Percentiles rank a stretch among this genome's conserved stretches.
These are phyloP conservation scores for Galerucella pusilla DNA, from an alignment of 2,888 invertebrate genomes.

Conservation along the genomic window DNA sequence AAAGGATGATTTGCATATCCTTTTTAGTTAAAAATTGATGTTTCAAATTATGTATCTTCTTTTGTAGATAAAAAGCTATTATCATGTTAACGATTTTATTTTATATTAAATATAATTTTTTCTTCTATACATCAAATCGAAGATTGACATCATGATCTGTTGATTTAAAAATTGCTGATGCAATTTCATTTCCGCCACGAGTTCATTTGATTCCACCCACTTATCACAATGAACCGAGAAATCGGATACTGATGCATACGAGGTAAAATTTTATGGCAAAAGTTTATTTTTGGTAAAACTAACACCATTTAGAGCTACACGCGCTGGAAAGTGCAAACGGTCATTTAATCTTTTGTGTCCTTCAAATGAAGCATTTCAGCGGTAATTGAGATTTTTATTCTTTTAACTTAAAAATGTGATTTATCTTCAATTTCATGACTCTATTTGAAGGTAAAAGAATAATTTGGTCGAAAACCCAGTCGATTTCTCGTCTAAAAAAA, in stretches of 20 bases:
- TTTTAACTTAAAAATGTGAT: too few species aligned
- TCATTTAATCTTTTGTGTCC: not conserved
- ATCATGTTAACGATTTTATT: not conserved
- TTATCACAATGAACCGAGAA: constrained; percentile 2
- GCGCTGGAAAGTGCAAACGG: not conserved
- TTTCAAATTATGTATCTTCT: too few species aligned
- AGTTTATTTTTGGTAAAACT: not conserved
- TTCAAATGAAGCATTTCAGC: not conserved
- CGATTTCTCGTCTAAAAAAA: too few species aligned
- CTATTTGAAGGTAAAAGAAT: too few species aligned
- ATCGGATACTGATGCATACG: not conserved
- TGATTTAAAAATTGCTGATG: not conserved
- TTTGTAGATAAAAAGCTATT: too few species aligned
- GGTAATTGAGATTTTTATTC: too few species aligned
- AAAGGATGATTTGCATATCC: too few species aligned
- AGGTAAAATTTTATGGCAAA: not conserved
- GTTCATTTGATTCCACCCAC: constrained; percentile 1
- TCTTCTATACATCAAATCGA: not conserved
- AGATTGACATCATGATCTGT: not conserved
- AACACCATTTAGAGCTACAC: not conserved
- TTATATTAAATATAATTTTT: not conserved
- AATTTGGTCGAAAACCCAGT: too few species aligned
- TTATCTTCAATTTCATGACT: too few species aligned
- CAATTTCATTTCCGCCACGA: constrained; percentile 4
- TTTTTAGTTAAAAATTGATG: too few species aligned